Evolutionary conservation across 2,113 vertebrate genomes (phyloP), one percentile per base, ranked within the genome.

Genomic region (Pluvianellus socialis): DNA sequence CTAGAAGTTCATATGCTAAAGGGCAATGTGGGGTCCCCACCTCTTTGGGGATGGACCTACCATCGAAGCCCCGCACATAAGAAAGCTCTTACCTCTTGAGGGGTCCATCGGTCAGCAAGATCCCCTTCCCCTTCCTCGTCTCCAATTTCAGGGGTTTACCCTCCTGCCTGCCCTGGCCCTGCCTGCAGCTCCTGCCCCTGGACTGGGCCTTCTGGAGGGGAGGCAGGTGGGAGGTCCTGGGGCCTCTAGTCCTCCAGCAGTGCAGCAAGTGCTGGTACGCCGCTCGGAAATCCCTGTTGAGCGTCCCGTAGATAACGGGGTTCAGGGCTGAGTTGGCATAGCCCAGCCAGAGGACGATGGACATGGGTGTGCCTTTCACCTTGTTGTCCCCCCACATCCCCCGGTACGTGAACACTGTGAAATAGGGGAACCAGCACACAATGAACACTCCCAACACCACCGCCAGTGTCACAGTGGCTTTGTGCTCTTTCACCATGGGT

Each of bases 391-490:
- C 98, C 45, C 10, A 56, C 32, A 99, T 79, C 21, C 99, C 99
- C 12, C 98, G 98, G 95, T 98, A 99, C 0, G 96, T 98, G 68
- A 99, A 99, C 26, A 98, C 98, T 1, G 99, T 99, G 95, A 99
- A 99, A 96, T 99, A 99, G 24, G 99, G 99, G 82, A 99, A 98
- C 99, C 99, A 99, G 97, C 99, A 99, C 72, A 99, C 73, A 33
- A 99, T 86, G 92, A 99, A 99, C 0, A 98, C 99, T 10, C 99
- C 99, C 97, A 99, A 97, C n/a, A 99, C 98, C 10, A 98, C 98
- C 0, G 99, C 99, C 71, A 99, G 97, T 0, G 99, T 99, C 92
- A 99, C 96, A 0, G 99, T 99, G 84, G 99, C 99, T 97, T 99
- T 99, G 98, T 99, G 99, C 76, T 99, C 99, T 16, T 97, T 97